These are phyloP conservation scores for Heptranchias perlo DNA, from an alignment of 2,113 vertebrate species.

Conservation along the genomic window DNA sequence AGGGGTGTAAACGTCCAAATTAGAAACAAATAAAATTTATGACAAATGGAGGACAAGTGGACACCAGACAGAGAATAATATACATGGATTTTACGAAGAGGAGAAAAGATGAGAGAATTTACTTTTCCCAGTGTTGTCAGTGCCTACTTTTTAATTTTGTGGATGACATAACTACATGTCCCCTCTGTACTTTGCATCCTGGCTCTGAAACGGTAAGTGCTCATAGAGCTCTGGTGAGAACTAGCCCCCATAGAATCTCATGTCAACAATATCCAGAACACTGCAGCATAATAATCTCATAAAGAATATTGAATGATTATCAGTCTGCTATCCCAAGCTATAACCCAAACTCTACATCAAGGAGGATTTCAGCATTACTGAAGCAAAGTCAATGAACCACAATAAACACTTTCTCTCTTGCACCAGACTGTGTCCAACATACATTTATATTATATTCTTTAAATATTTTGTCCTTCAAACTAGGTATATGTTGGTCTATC, in stretches of 20 bases:
- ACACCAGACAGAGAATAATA: background rate
- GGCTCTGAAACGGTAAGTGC: background rate
- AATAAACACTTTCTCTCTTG: slow-evolving; percentile 4
- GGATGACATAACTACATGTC: background rate
- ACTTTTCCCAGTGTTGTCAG: background rate
- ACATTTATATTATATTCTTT: background rate
- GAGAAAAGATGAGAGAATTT: background rate
- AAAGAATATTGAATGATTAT: slow-evolving; percentile 20
- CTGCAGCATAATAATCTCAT: background rate
- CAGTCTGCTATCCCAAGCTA: background rate
- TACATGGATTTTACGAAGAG: background rate
- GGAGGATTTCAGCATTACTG: background rate
- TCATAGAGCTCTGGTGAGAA: background rate
- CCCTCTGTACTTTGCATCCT: background rate
- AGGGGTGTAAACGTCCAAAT: background rate
- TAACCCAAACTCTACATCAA: background rate
- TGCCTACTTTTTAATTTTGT: slow-evolving; percentile 2
- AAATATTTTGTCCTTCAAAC: slow-evolving; percentile 21
- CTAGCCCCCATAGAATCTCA: background rate
- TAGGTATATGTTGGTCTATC: background rate
- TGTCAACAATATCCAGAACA: background rate
- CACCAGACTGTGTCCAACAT: background rate
- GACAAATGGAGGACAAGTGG: background rate
- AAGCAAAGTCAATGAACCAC: background rate
- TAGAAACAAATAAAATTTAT: background rate